Base-by-base conservation (phyloP, 35 echinoderm and acorn worm genomes). In the Apostichopus japonicus region DNA sequence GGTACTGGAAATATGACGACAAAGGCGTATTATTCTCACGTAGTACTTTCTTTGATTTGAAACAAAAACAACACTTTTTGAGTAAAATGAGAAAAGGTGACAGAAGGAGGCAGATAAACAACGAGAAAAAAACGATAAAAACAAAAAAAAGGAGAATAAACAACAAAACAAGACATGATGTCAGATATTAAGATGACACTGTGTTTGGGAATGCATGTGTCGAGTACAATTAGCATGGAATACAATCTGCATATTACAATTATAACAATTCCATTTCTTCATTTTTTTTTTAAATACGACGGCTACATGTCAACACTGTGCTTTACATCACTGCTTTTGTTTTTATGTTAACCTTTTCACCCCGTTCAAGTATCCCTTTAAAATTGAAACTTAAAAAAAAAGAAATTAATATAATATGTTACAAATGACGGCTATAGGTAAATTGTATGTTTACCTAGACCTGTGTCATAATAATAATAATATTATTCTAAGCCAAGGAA, bases 161-260 rank as follows among this genome's bases (percentile, higher is more conserved):
- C 13, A 83, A 83, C 10, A 83, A 55, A 55, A 54, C 8, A 53
- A 83, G 44, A 52, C 51, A 52, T 13, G 52, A 80, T 44, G 52
- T 44, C 33, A 44, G 52, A 33, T 24, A 80, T 16, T 51, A 83
- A 83, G 14, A 54, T 17, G 79, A 83, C 79, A 83, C 33, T 44
- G 13, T 17, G 54, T 83, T 53, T 55, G 24, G 79, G 79, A 83
- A 83, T 83, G 79, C 54, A 44, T 83, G 79, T 83, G 79, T 54
- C 79, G 17, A 19, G 63, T 67, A 67, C 63, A 67, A 67, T 67
- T 55, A 83, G 54, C 10, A 54, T 83, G 79, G 79, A 83, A 83
- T 83, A 83, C 79, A 83, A 54, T 54, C 79, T 83, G 79, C 79
- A 83, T 83, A 83, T 67, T 67, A 67, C 63, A 67, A 67, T 67